Percentiles rank a stretch among this genome's conserved stretches.
phyloP scores from a whole-genome alignment of 2,113 vertebrate genomes.

The Alethe diademata region DNA sequence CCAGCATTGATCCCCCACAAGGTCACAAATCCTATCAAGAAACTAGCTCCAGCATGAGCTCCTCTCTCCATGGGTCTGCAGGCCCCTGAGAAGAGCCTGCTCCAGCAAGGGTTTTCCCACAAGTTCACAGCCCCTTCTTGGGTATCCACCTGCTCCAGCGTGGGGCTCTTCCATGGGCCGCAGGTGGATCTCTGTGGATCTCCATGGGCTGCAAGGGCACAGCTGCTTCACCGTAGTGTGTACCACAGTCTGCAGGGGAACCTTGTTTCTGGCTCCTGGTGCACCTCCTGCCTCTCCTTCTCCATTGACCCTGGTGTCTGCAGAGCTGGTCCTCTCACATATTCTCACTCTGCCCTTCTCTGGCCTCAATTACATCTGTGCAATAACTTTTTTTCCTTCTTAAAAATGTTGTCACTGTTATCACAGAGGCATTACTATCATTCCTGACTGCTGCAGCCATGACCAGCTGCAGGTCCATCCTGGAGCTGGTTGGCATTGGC shows the following conservation, averaged over 20 bases:
- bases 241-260: background rate
- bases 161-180: background rate
- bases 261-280: fast-evolving
- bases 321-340: background rate
- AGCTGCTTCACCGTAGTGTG: background rate
- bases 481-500: background rate
- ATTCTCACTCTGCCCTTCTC: background rate
- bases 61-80: background rate
- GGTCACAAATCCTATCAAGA: background rate
- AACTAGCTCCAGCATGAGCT: background rate
- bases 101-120: background rate
- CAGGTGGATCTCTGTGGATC: background rate
- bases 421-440: background rate
- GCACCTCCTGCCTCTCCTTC: background rate
- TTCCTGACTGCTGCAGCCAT: fast-evolving
- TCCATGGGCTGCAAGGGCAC: background rate
- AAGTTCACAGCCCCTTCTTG: background rate
- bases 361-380: background rate
- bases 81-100: background rate
- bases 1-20: fast-evolving
- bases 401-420: background rate
- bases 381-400: background rate
- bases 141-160: background rate
- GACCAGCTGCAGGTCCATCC: background rate
- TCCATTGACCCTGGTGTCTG: background rate